A percentile compares a stretch with the other conserved stretches of the same genome.
These are phyloP conservation scores for Xanthia togata DNA, from an alignment of 2,888 invertebrate species.

Conservation along the genomic window DNA sequence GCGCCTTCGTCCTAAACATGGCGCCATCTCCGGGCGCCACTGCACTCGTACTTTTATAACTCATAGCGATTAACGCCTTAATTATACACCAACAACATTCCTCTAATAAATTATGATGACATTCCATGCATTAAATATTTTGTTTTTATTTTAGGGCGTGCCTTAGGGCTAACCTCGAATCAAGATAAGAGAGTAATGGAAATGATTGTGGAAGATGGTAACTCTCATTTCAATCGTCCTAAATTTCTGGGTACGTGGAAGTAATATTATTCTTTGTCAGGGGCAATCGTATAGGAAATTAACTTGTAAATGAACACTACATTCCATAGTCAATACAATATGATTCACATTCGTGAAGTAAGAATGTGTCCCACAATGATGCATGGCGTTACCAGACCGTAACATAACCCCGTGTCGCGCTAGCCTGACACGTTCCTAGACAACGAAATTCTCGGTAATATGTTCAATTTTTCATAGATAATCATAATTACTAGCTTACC, in stretches of 20 bases:
- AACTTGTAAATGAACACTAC: constrained; percentile 12
- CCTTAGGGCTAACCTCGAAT: constrained; percentile 34
- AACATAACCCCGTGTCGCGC: constrained; percentile 56
- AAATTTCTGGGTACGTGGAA: not conserved
- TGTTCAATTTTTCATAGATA: constrained; percentile 76
- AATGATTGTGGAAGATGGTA: not conserved
- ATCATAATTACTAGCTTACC: constrained; percentile 77
- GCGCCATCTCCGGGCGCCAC: constrained; percentile 65
- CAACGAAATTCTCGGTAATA: constrained; percentile 72
- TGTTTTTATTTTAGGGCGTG: constrained; percentile 39
- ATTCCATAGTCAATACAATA: constrained; percentile 31
- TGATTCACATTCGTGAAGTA: constrained; percentile 3
- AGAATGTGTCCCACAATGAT: constrained; percentile 28
- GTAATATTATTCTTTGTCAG: not conserved
- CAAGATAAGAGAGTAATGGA: constrained; percentile 21
- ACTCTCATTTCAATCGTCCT: not conserved
- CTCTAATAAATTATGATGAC: constrained; percentile 69
- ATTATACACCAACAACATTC: constrained; percentile 70
- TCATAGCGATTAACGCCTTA: constrained; percentile 70
- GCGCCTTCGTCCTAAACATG: constrained; percentile 49
- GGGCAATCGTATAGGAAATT: not conserved
- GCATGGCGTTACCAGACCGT: constrained; percentile 36
- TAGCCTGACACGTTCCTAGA: constrained; percentile 65
- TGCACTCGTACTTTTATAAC: constrained; percentile 65
- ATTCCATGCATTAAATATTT: constrained; percentile 47